These are phyloP conservation scores for Microhierax caerulescens DNA, from an alignment of 2,797 vertebrate genomes.

Conservation along the genomic window DNA sequence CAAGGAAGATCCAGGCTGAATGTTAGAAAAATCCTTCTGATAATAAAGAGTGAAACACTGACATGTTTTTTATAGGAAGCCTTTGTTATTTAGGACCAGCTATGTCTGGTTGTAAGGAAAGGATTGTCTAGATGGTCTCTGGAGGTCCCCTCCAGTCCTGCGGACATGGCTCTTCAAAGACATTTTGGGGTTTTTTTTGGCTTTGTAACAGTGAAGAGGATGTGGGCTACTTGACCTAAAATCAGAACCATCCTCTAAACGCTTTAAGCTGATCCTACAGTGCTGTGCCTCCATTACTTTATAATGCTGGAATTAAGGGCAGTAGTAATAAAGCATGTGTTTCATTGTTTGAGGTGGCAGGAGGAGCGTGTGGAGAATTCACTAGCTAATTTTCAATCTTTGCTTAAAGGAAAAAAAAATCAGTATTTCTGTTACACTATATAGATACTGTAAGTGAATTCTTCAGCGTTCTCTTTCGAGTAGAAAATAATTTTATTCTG, in stretches of 20 bases:
- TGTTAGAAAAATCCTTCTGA: not conserved
- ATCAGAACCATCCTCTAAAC: not conserved
- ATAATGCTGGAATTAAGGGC: not conserved
- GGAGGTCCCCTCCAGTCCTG: not conserved
- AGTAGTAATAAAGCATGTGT: not conserved
- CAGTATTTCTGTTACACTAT: not conserved
- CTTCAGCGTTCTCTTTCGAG: not conserved
- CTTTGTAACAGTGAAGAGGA: not conserved
- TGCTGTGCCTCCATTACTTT: not conserved
- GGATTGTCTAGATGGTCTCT: not conserved
- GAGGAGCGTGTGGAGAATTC: not conserved
- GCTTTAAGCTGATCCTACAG: not conserved
- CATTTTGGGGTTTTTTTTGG: not conserved
- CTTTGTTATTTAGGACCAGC: not conserved
- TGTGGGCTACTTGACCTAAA: not conserved
- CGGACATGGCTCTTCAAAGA: not conserved
- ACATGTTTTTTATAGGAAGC: not conserved
- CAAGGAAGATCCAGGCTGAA: not conserved
- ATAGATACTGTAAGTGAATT: not conserved
- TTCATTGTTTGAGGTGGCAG: not conserved
- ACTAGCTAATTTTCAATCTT: not conserved
- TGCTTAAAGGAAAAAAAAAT: not conserved
- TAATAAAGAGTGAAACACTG: not conserved
- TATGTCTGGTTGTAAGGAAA: not conserved
- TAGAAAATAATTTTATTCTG: conserved; percentile 23